Evolutionary conservation across 1,140 invertebrate genomes (phyloP).

Genomic region (Penaeus japonicus): DNA sequence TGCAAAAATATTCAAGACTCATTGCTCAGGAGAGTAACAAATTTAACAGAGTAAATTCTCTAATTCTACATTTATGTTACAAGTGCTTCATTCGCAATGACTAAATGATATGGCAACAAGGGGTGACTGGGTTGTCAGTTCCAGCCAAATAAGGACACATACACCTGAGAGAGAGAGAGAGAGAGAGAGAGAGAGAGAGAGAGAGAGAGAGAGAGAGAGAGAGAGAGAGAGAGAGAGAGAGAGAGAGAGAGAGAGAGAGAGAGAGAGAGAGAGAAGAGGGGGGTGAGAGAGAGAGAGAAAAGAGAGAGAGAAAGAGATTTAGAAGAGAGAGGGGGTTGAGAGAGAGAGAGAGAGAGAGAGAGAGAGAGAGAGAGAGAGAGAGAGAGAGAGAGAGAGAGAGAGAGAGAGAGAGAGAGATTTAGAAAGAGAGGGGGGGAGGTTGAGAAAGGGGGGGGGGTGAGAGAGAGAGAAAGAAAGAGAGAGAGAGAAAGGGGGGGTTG

Average conservation of each 20-base stretch:
- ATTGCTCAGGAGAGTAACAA: too few species aligned
- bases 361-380: too few species aligned
- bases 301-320: too few species aligned
- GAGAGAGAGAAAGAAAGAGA: too few species aligned
- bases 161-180: neutral
- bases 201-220: slow-evolving; percentile 27
- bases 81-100: neutral
- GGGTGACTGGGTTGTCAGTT: neutral
- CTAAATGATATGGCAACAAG: slow-evolving; percentile 19
- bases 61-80: neutral
- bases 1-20: too few species aligned
- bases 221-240: slow-evolving; percentile 18
- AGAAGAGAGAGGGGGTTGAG: neutral
- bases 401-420: too few species aligned
- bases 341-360: too few species aligned
- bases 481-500: too few species aligned
- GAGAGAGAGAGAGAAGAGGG: slow-evolving; percentile 13
- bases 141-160: neutral
- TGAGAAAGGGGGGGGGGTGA: too few species aligned
- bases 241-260: neutral
- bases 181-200: slow-evolving; percentile 19
- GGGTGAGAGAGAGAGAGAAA: slow-evolving; percentile 10
- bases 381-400: too few species aligned
- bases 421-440: too few species aligned
- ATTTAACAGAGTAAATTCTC: too few species aligned